A percentile compares a stretch with the other conserved stretches of the same genome.
Evolutionary conservation across 2,797 vertebrate genomes (phyloP).

Genomic region (Melopsittacus undulatus): DNA sequence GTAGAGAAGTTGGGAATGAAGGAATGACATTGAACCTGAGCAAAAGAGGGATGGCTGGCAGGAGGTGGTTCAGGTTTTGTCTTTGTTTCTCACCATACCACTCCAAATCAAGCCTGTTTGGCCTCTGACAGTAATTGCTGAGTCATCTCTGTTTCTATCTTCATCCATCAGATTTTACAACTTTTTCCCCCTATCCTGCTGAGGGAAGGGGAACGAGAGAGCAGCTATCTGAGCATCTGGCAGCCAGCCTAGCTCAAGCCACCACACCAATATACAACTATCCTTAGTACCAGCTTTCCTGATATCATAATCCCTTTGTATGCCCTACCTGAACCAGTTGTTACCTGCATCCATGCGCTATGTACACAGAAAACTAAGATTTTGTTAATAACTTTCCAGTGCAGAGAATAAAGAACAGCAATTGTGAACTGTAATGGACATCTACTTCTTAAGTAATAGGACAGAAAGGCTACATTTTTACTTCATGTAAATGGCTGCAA

Average conservation of each 20-base stretch:
- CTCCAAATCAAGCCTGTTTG: neutral
- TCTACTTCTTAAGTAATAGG: neutral
- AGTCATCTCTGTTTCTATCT: neutral
- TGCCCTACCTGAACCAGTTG: neutral
- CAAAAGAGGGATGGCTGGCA: neutral
- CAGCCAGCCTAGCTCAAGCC: neutral
- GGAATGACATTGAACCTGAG: neutral
- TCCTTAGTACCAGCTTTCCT: neutral
- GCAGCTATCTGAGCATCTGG: neutral
- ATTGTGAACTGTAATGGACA: neutral
- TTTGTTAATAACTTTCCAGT: neutral
- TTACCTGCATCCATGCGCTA: neutral
- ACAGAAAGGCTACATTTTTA: neutral
- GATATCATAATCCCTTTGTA: neutral
- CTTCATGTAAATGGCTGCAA: neutral
- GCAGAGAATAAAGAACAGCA: neutral
- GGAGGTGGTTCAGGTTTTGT: neutral
- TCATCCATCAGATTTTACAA: neutral
- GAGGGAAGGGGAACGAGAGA: neutral
- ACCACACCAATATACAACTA: neutral
- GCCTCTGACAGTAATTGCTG: neutral
- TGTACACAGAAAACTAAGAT: neutral
- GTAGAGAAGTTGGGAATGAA: neutral
- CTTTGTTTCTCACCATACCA: neutral
- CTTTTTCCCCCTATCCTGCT: neutral